Base-by-base conservation (phyloP, 2,113 vertebrate species). In the Tragelaphus imberbis region DNA sequence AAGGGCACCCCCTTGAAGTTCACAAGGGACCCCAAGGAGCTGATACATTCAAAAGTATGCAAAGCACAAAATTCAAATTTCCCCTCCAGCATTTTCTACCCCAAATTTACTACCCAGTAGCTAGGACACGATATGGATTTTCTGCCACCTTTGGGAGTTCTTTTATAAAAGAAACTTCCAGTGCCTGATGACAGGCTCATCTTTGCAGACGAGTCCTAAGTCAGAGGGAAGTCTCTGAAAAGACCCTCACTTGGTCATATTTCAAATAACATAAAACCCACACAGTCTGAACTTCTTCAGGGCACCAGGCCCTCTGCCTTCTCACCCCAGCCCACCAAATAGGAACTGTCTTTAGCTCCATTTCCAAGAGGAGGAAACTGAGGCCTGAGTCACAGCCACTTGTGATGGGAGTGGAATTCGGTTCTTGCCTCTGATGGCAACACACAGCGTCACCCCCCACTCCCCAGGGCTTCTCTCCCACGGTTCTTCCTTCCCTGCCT, bases 321-420 rank as follows among this genome's bases (percentile, higher is more conserved):
- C n/a, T 47, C 23, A 8, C 2, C 1, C 10, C 1, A 5, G 8
- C 16, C 61, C 59, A 5, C 2, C 0, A 1, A 4, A 6, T 6
- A 30, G 14, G 47, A 19, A 61, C 53, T 14, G 28, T 49, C 53
- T 7, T 21, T 9, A 15, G 53, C 6, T 77, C 71, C 51, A 4
- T 13, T 58, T 63, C 56, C 44, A 58, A 65, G 28, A 75, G 4
- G 28, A 51, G 36, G 21, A 47, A 27, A n/a, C 19, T n/a, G 53
- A 94, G 79, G 88, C 33, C 61, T 5, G 12, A 51, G 33, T 21
- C 56, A 19, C 40, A 44, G 75, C 63, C n/a, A 11, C 44, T 13
- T 3, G 68, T 2, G 13, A 9, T 9, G 15, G 47, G 12, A 71
- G 17, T n/a, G 71, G 61, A 51, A 49, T 51, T 47, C 0, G 0